Percentiles rank a stretch among this genome's conserved stretches.
Evolutionary conservation across 2,888 invertebrate species (phyloP).

Genomic region (Cephus runcator): DNA sequence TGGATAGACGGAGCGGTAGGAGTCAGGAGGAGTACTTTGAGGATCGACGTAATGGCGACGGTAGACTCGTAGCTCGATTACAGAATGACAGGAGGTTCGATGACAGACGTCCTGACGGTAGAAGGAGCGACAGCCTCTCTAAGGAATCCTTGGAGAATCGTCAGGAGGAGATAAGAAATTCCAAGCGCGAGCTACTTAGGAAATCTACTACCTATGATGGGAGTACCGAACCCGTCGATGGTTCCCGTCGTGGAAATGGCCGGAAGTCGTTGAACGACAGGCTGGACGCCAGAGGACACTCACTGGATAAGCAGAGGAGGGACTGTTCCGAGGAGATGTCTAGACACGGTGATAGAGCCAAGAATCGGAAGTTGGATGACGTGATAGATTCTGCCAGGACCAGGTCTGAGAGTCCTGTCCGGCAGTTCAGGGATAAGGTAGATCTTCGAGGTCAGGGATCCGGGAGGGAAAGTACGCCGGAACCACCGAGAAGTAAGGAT

Average conservation of each 20-base stretch:
- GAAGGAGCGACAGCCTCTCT: conserved; percentile 6
- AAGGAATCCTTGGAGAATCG: conserved; percentile 27
- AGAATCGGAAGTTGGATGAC: conserved; percentile 27
- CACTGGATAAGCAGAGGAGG: conserved; percentile 31
- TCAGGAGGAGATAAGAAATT: conserved; percentile 24
- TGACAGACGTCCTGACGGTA: conserved; percentile 16
- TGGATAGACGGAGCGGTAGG: conserved; percentile 34
- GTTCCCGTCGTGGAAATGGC: conserved; percentile 24
- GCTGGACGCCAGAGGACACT: conserved; percentile 31
- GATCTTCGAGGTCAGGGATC: conserved; percentile 69
- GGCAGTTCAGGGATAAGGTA: conserved; percentile 30
- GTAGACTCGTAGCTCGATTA: conserved; percentile 16
- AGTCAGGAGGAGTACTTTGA: conserved; percentile 31
- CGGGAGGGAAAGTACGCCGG: conserved; percentile 74
- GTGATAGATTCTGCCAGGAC: conserved; percentile 27
- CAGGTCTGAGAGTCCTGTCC: conserved; percentile 36
- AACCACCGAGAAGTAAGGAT: conserved; percentile 69
- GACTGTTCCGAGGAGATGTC: conserved; percentile 20
- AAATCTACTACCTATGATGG: conserved; percentile 35
- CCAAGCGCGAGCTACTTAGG: conserved; percentile 20
- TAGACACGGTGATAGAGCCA: background rate
- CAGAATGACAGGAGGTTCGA: conserved; percentile 22
- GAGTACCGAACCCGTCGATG: conserved; percentile 26
- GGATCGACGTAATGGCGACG: conserved; percentile 33
- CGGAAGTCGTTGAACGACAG: conserved; percentile 38